A percentile compares a stretch with the other conserved stretches of the same genome.
Evolutionary conservation across 2,888 invertebrate species (phyloP).

Genomic region (Lasioglossum vierecki): DNA sequence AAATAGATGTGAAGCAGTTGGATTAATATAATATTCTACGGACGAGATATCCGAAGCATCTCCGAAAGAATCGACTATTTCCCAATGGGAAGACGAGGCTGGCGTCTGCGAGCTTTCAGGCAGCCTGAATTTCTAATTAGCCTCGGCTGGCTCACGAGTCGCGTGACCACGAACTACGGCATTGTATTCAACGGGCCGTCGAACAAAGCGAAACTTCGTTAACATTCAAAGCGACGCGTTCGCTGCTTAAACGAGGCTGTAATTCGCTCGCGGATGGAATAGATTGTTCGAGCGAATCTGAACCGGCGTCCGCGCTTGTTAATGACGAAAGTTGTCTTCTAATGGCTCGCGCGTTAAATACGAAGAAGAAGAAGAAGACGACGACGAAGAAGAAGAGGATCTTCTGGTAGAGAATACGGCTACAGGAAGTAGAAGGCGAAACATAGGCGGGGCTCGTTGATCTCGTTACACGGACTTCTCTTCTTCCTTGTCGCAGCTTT

Average conservation of each 20-base stretch:
- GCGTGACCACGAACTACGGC: conserved; percentile 41
- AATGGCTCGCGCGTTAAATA: conserved; percentile 45
- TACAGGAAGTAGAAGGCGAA: conserved; percentile 28
- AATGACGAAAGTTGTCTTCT: conserved; percentile 41
- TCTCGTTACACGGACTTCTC: conserved; percentile 49
- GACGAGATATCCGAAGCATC: too few relatives aligned
- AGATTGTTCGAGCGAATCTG: conserved; percentile 22
- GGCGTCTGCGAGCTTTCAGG: conserved; percentile 13
- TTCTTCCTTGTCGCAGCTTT: conserved; percentile 57
- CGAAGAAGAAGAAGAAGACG: neutral
- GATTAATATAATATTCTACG: neutral
- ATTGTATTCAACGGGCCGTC: conserved; percentile 46
- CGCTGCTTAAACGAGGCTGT: conserved; percentile 8
- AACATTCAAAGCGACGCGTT: conserved; percentile 46
- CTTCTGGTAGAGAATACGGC: neutral
- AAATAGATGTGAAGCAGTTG: neutral
- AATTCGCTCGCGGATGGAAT: conserved; percentile 40
- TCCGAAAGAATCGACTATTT: neutral
- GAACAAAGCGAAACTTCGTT: conserved; percentile 48
- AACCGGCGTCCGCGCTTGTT: conserved; percentile 22
- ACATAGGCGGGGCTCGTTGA: conserved; percentile 17
- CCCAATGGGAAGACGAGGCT: neutral
- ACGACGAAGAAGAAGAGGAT: conserved; percentile 7
- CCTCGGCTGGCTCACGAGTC: conserved; percentile 10
- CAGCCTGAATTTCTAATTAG: conserved; percentile 50